Conservation (phyloP, 1,140 invertebrate species). For the Hycleus cichorii region DNA sequence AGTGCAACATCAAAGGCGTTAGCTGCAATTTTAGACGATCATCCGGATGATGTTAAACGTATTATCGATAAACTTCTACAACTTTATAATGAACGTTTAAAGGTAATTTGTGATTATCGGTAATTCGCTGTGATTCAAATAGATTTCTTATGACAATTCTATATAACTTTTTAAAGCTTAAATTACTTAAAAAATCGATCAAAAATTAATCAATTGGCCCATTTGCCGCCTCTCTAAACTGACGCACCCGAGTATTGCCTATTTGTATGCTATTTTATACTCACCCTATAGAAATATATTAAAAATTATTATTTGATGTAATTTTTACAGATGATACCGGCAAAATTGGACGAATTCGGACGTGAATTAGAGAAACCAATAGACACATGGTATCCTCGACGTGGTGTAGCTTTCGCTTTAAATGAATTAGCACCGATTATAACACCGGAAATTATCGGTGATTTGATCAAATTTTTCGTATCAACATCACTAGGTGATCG, state of each 20-base stretch:
- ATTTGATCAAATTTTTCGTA: slow-evolving; percentile 78
- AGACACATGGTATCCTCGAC: slow-evolving; percentile 81
- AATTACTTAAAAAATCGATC: too few relatives aligned
- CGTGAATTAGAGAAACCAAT: slow-evolving; percentile 75
- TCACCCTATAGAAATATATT: too few relatives aligned
- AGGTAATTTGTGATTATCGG: too few relatives aligned
- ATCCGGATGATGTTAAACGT: slow-evolving; percentile 46
- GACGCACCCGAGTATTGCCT: too few relatives aligned
- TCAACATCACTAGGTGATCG: slow-evolving; percentile 80
- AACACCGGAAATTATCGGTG: slow-evolving; percentile 56
- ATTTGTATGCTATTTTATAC: too few relatives aligned
- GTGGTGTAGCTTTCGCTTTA: slow-evolving; percentile 79
- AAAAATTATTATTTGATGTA: too few relatives aligned
- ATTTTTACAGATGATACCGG: slow-evolving; percentile 62
- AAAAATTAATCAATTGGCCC: too few relatives aligned
- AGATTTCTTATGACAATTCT: too few relatives aligned
- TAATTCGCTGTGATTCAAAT: too few relatives aligned
- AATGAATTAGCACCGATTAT: slow-evolving; percentile 66
- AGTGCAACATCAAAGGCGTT: slow-evolving; percentile 69
- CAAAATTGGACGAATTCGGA: slow-evolving; percentile 85
- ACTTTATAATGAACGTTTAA: slow-evolving; percentile 69
- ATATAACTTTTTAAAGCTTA: too few relatives aligned
- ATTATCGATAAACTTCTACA: slow-evolving; percentile 60
- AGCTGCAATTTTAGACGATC: slow-evolving; percentile 55
- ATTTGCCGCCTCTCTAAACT: too few relatives aligned